These are phyloP conservation scores for Miichthys miiuy DNA, from an alignment of 2,797 vertebrate genomes.

Conservation along the genomic window DNA sequence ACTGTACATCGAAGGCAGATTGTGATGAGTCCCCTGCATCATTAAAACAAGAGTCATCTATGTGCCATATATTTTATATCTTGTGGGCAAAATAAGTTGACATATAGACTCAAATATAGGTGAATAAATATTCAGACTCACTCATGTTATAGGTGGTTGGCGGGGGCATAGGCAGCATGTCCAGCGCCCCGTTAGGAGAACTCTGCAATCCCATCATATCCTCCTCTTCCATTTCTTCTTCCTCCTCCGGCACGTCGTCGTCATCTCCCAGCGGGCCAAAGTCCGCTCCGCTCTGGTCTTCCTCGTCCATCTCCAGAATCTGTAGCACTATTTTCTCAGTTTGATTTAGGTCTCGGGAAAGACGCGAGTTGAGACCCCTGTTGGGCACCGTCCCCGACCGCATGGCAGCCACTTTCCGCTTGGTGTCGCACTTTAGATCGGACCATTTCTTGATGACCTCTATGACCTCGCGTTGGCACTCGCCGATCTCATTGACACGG, in stretches of 20 bases:
- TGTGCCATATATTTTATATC: neutral
- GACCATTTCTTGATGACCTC: constrained; percentile 89
- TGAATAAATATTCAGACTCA: constrained; percentile 16
- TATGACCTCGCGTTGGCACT: constrained; percentile 85
- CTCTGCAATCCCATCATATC: constrained; percentile 80
- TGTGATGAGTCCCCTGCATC: constrained; percentile 76
- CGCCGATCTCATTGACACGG: constrained; percentile 86
- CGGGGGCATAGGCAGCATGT: constrained; percentile 64
- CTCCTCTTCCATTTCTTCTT: constrained; percentile 80
- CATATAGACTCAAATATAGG: no score
- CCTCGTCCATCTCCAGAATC: constrained; percentile 84
- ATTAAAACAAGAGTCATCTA: neutral
- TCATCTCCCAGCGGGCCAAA: constrained; percentile 77
- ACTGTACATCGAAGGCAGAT: constrained; percentile 69
- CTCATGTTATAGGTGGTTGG: constrained; percentile 56
- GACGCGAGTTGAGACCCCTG: constrained; percentile 74
- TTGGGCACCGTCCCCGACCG: constrained; percentile 73
- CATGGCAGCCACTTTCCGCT: constrained; percentile 85
- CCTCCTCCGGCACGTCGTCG: constrained; percentile 79
- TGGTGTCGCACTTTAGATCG: constrained; percentile 87
- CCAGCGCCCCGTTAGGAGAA: constrained; percentile 79
- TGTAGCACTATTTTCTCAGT: constrained; percentile 85
- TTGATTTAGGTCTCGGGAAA: constrained; percentile 81
- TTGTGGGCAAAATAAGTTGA: neutral
- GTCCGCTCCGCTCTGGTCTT: constrained; percentile 61